Evolutionary conservation across 92 coral and sea anemone genomes (phyloP).

Genomic region (Umimayanthus chanpuru): DNA sequence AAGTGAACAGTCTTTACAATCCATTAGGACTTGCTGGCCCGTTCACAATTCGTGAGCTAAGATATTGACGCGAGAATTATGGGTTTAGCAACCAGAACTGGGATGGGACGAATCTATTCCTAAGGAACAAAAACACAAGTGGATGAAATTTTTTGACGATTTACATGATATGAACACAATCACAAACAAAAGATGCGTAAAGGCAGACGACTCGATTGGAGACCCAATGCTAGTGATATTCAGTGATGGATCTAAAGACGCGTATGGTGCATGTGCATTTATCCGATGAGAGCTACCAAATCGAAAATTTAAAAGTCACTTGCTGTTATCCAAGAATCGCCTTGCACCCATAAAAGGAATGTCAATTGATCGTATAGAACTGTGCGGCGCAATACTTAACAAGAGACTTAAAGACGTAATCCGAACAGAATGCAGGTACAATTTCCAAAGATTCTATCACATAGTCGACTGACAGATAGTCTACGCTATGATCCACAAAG

Average conservation of each 20-base stretch:
- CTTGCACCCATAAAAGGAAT: slow-evolving; percentile 47
- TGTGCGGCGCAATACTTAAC: slow-evolving; percentile 46
- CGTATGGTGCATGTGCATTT: slow-evolving; percentile 69
- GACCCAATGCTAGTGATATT: slow-evolving; percentile 45
- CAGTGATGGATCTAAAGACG: slow-evolving; percentile 63
- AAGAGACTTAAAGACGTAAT: slow-evolving; percentile 54
- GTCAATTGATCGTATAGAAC: slow-evolving; percentile 52
- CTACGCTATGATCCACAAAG: slow-evolving; percentile 55
- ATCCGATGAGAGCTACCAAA: slow-evolving; percentile 53
- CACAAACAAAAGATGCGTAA: slow-evolving; percentile 43
- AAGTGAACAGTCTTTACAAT: slow-evolving; percentile 41
- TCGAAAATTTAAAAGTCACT: slow-evolving; percentile 28
- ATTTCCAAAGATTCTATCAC: slow-evolving; percentile 46
- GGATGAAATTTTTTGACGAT: slow-evolving; percentile 51
- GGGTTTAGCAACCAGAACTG: slow-evolving; percentile 38
- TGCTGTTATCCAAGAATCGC: slow-evolving; percentile 55
- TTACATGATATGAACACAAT: slow-evolving; percentile 45
- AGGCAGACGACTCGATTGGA: slow-evolving; percentile 35
- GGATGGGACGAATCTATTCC: slow-evolving; percentile 64
- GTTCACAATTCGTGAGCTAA: slow-evolving; percentile 63
- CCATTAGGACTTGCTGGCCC: slow-evolving; percentile 59
- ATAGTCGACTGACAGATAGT: slow-evolving; percentile 62
- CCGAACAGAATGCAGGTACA: slow-evolving; percentile 44
- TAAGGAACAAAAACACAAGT: slow-evolving; percentile 25
- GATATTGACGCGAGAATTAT: slow-evolving; percentile 57